Percentiles rank a stretch among this genome's conserved stretches.
Conservation (phyloP, 2,797 vertebrate genomes). For the Atherinosoma microstoma region DNA sequence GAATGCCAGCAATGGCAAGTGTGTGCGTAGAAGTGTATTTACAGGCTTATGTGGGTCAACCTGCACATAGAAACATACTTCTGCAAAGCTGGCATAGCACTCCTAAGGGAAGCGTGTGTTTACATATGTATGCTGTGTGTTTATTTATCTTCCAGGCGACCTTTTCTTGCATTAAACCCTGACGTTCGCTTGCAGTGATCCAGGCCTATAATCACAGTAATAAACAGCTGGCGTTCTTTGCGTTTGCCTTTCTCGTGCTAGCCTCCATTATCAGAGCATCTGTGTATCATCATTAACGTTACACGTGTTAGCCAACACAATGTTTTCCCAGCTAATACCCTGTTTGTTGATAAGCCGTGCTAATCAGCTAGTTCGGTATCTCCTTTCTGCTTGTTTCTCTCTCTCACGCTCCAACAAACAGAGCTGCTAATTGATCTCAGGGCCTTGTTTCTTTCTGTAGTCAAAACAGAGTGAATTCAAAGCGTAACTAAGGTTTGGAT, state of each 20-base stretch:
- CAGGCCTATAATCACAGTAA: slow-evolving; percentile 39
- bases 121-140: slow-evolving; percentile 38
- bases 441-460: slow-evolving; percentile 50
- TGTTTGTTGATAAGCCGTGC: slow-evolving; percentile 72
- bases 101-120: slow-evolving; percentile 22
- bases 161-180: slow-evolving; percentile 42
- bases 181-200: slow-evolving; percentile 44
- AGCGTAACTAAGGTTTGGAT: slow-evolving; percentile 55
- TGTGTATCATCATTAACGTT: slow-evolving; percentile 79
- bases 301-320: slow-evolving; percentile 76
- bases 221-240: slow-evolving; percentile 62
- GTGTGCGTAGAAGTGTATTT: slow-evolving; percentile 47
- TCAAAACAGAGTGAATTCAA: slow-evolving; percentile 62
- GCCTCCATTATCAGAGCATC: slow-evolving; percentile 74
- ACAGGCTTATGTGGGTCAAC: slow-evolving; percentile 47
- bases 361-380: slow-evolving; percentile 72
- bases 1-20: slow-evolving; percentile 33
- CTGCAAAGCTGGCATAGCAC: slow-evolving; percentile 32
- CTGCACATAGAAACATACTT: slow-evolving; percentile 47
- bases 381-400: slow-evolving; percentile 44
- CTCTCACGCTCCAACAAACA: slow-evolving; percentile 51
- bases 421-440: slow-evolving; percentile 72
- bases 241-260: slow-evolving; percentile 59
- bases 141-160: slow-evolving; percentile 52
- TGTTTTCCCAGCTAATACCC: slow-evolving; percentile 75